These are phyloP conservation scores for Amphilophus citrinellus DNA, from an alignment of 2,113 vertebrate species.

Conservation along the genomic window DNA sequence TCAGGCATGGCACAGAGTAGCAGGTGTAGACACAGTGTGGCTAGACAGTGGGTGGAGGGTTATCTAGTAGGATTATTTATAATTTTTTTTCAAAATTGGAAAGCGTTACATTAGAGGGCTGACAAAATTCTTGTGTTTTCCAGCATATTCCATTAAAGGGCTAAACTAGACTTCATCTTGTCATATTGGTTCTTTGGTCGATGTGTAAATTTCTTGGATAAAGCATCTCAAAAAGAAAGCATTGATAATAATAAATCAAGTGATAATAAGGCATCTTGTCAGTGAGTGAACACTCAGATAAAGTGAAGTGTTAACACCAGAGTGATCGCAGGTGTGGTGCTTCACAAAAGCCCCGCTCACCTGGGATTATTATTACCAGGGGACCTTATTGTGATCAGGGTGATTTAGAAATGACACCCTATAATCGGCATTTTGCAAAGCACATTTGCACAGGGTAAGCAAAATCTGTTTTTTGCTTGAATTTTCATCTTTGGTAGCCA, in stretches of 20 bases:
- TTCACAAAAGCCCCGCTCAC: not conserved
- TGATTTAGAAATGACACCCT: not conserved
- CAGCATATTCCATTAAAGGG: constrained; percentile 1
- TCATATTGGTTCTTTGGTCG: not conserved
- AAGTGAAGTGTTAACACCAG: not conserved
- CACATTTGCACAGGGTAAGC: not conserved
- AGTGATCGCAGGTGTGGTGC: not conserved
- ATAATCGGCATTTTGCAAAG: not conserved
- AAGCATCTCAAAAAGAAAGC: not conserved
- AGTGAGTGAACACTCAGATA: not conserved
- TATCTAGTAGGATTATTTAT: not conserved
- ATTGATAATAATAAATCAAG: not conserved
- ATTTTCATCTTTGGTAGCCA: not conserved
- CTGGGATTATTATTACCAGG: not conserved
- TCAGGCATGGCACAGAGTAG: constrained; percentile 2
- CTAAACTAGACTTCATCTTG: not conserved
- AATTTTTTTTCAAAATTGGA: not conserved
- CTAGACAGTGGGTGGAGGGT: not conserved
- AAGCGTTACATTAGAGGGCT: not conserved
- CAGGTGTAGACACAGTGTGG: not conserved
- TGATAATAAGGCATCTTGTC: not conserved
- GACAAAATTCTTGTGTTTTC: not conserved
- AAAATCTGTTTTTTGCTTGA: too few species aligned
- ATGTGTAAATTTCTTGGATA: not conserved
- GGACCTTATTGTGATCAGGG: not conserved